Conservation (phyloP, 2,888 invertebrate species). For the Endomychus coccineus region DNA sequence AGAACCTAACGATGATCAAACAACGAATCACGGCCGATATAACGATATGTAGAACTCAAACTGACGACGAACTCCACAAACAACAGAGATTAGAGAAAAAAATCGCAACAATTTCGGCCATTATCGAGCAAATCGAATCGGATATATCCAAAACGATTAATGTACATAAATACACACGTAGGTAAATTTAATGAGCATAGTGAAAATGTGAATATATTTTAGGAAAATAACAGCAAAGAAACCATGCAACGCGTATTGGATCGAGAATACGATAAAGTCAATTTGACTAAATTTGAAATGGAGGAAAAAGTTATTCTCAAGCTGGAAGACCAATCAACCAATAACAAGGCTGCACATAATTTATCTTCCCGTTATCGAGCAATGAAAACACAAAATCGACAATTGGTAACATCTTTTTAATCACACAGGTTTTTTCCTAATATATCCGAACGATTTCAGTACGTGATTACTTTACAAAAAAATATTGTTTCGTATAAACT, state of each 20-base stretch:
- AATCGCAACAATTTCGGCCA: conserved; percentile 49
- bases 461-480: too few species aligned
- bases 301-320: conserved; percentile 59
- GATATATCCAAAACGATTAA: conserved; percentile 51
- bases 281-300: conserved; percentile 48
- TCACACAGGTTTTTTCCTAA: neutral
- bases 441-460: conserved; percentile 3
- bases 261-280: conserved; percentile 47
- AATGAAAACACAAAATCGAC: conserved; percentile 15
- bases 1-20: conserved; percentile 54
- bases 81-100: conserved; percentile 48
- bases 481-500: too few species aligned
- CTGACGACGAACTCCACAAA: conserved; percentile 49
- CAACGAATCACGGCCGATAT: conserved; percentile 53
- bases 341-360: conserved; percentile 56
- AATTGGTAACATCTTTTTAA: conserved; percentile 9
- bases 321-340: conserved; percentile 60
- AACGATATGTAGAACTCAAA: conserved; percentile 42
- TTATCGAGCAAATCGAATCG: conserved; percentile 55
- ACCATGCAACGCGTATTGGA: conserved; percentile 15
- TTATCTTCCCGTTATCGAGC: conserved; percentile 33
- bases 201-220: too few species aligned
- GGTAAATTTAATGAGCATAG: neutral
- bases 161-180: conserved; percentile 19
- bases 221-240: conserved; percentile 26